Conservation (phyloP, 2,888 invertebrate genomes). For the Phyllotreta cruciferae region DNA sequence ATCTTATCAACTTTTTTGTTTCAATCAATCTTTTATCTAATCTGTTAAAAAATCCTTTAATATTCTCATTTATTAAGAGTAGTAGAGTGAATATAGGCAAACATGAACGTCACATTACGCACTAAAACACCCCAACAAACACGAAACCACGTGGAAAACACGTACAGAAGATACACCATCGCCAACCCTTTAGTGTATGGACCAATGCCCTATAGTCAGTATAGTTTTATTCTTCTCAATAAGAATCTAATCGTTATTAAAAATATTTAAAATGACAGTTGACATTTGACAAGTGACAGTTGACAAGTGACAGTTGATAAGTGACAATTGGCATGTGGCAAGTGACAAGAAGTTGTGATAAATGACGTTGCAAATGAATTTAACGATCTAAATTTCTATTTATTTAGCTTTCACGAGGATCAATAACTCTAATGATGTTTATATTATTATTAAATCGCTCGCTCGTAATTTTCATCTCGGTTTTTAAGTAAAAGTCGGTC, state of each 20-base stretch:
- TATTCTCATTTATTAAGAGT: no score
- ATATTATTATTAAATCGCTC: constrained; percentile 5
- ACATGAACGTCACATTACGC: constrained; percentile 51
- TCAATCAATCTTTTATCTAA: no score
- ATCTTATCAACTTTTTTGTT: no score
- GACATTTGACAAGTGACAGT: not conserved
- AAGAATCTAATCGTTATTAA: constrained; percentile 3
- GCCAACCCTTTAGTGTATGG: constrained; percentile 76
- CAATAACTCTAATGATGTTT: constrained; percentile 22
- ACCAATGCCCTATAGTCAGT: constrained; percentile 80
- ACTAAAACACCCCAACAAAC: constrained; percentile 51
- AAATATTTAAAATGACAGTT: not conserved
- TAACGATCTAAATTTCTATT: no score
- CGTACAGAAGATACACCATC: constrained; percentile 56
- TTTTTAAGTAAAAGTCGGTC: constrained; percentile 36
- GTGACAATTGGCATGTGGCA: no score
- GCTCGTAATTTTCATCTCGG: constrained; percentile 7
- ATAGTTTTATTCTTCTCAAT: constrained; percentile 41
- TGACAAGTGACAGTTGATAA: no score
- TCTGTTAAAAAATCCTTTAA: no score
- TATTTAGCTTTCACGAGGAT: constrained; percentile 10
- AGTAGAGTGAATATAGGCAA: not conserved
- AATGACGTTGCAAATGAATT: no score
- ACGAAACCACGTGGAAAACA: constrained; percentile 48
- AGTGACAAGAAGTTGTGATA: no score